Conservation (phyloP, 2,797 vertebrate species). For the Tenualosa ilisha region DNA sequence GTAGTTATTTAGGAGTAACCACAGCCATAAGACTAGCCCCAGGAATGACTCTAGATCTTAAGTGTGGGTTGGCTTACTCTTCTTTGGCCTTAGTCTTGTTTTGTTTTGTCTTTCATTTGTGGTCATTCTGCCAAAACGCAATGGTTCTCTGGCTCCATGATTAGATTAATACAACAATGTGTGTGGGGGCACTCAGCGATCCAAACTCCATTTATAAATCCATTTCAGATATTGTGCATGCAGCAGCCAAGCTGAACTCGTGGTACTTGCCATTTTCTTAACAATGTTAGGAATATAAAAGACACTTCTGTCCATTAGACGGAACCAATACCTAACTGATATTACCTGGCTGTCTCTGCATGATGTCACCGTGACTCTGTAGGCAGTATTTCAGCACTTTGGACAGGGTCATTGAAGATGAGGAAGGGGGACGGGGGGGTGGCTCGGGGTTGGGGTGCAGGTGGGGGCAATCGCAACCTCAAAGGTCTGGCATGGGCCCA, state of each 20-base stretch:
- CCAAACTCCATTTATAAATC: not conserved
- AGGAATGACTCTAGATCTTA: not conserved
- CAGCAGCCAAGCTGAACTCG: not conserved
- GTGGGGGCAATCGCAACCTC: constrained; percentile 13
- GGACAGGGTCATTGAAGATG: constrained; percentile 52
- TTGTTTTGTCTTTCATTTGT: constrained; percentile 6
- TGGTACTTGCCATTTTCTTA: not conserved
- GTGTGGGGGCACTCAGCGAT: not conserved
- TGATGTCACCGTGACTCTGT: not conserved
- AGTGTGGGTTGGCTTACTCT: not conserved
- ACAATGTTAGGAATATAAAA: not conserved
- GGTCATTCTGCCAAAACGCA: constrained; percentile 5
- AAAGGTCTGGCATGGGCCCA: constrained; percentile 58
- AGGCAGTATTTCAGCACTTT: constrained; percentile 59
- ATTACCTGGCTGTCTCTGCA: not conserved
- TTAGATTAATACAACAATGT: constrained; percentile 8
- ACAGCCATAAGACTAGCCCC: not conserved
- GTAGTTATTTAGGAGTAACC: not conserved
- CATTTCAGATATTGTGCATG: not conserved
- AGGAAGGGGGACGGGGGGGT: not conserved
- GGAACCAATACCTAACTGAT: not conserved
- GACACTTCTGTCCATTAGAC: not conserved
- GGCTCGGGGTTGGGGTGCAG: not conserved
- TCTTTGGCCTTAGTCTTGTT: not conserved
- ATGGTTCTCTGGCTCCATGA: not conserved